phyloP scores from a whole-genome alignment of 2,113 vertebrate species.

The Mionectes macconnelli region DNA sequence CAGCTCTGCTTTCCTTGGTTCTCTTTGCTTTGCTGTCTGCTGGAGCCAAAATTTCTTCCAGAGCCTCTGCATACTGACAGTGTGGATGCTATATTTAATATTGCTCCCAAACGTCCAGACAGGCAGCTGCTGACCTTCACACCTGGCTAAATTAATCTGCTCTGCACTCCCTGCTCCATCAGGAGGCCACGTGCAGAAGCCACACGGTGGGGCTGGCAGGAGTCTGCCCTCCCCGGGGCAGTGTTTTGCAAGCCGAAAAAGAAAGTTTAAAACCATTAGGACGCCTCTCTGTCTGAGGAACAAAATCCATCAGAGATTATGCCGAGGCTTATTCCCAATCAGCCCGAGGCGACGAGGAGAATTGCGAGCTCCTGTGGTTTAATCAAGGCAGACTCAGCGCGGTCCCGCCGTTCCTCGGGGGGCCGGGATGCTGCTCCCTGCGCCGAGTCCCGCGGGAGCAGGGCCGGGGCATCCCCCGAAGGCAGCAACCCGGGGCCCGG shows the following conservation, averaged over 20 bases:
- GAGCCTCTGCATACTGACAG: no score
- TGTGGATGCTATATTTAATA: neutral
- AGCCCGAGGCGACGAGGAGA: neutral
- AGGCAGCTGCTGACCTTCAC: neutral
- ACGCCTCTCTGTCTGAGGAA: neutral
- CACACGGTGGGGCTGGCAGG: neutral
- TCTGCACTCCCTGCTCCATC: neutral
- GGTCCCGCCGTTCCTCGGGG: neutral
- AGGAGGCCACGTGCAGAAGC: neutral
- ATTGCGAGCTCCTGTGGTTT: neutral
- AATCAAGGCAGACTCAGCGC: neutral
- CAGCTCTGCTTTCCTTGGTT: neutral
- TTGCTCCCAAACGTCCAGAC: neutral
- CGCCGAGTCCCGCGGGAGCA: fast-evolving
- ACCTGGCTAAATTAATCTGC: neutral
- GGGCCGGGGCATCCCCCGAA: fast-evolving
- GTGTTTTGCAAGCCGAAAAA: neutral
- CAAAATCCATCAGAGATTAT: neutral
- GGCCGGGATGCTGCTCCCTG: neutral
- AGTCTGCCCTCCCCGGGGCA: neutral
- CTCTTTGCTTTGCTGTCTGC: neutral
- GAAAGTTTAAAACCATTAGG: neutral
- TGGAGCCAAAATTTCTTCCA: neutral
- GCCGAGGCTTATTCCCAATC: neutral
- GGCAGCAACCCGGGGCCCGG: neutral